Base-by-base conservation (phyloP, 2,113 vertebrate species). In the Macrotus californicus region DNA sequence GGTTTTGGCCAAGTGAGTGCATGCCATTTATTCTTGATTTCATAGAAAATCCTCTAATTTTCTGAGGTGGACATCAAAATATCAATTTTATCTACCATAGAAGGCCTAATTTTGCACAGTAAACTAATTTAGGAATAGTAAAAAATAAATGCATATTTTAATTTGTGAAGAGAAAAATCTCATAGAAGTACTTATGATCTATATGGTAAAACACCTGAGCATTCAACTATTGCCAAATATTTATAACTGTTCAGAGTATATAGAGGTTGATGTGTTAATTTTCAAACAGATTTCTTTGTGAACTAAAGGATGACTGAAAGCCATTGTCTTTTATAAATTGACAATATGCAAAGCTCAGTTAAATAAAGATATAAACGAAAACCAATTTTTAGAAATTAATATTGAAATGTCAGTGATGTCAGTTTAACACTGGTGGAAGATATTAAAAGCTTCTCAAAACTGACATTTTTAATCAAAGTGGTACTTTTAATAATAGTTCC, bases 391-490 rank as follows among this genome's bases (percentile, higher is more conserved):
- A 89, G 91, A 94, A 96, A 86, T n/a, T 84, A 96, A 96, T 95
- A 93, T 93, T 87, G 91, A 97, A 96, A 97, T 96, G 94, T 97
- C 97, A 97, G 52, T 86, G 87, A 85, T 94, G 96, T 96, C 96
- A 96, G 80, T 59, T 96, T 48, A 92, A 69, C 75, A 84, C 90
- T 90, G 85, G 81, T 82, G 69, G 81, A 93, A 97, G 96, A 97
- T 97, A 96, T 97, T 94, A 97, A 97, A 97, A 97, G 80, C 92
- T 92, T 83, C 92, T 97, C 94, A 93, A 96, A 97, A 92, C 92
- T 96, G 97, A 97, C 97, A 97, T 86, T 95, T 97, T 97, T 94
- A 97, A 97, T 97, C 96, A 96, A 97, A 96, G 87, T 97, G 93
- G 95, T 92, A 87, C 93, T 97, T 96, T 96, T 92, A 97, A 97